Conservation (phyloP, 2,797 vertebrate species). For the Alca torda region DNA sequence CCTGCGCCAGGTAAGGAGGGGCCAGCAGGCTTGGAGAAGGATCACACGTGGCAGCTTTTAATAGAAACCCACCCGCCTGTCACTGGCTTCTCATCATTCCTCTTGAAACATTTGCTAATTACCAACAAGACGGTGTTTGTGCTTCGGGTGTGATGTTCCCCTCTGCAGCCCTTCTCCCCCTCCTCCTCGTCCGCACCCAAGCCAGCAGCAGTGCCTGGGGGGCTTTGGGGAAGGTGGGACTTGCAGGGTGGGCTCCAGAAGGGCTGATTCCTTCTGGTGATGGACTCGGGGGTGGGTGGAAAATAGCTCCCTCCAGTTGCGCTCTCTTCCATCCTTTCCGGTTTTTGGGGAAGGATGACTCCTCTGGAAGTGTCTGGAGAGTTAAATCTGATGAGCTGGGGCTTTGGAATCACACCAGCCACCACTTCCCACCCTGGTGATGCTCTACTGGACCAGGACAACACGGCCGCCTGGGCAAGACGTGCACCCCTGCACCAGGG, state of each 20-base stretch:
- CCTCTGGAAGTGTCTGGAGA: not conserved
- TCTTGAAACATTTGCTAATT: slow-evolving; percentile 66
- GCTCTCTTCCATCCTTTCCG: not conserved
- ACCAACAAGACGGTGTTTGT: slow-evolving; percentile 37
- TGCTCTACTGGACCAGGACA: not conserved
- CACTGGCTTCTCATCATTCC: slow-evolving; percentile 55
- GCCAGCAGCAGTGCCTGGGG: fast-evolving
- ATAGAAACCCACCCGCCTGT: slow-evolving; percentile 65
- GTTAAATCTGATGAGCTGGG: not conserved
- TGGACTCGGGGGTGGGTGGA: not conserved
- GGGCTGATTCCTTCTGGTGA: not conserved
- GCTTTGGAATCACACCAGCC: not conserved
- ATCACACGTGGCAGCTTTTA: slow-evolving; percentile 71
- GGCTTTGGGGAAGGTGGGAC: not conserved
- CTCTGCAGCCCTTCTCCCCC: not conserved
- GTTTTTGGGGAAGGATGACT: not conserved
- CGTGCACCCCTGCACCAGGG: fast-evolving
- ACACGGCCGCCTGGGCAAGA: not conserved
- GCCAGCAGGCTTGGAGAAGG: slow-evolving; percentile 50
- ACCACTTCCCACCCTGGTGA: not conserved
- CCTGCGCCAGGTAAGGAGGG: slow-evolving; percentile 51
- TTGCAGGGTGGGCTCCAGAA: not conserved
- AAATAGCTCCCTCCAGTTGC: not conserved
- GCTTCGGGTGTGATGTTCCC: slow-evolving; percentile 21
- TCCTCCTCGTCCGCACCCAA: not conserved